These are phyloP conservation scores for Rhagonycha fulva DNA, from an alignment of 2,888 invertebrate genomes.

Conservation along the genomic window DNA sequence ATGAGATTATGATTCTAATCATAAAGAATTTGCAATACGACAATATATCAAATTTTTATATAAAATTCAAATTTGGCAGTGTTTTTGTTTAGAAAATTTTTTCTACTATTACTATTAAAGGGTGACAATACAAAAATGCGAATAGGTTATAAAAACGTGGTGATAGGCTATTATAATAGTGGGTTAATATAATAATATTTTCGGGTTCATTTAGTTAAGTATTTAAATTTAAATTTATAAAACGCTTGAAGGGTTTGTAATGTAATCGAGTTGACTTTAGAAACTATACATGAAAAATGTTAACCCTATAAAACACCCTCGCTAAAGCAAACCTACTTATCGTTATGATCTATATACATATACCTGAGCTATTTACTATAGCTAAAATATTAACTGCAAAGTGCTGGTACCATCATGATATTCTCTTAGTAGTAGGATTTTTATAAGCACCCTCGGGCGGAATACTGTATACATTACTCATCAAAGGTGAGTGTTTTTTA, in stretches of 20 bases:
- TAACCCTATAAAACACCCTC: conserved; percentile 21
- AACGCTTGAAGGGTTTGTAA: background rate
- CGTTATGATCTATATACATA: conserved; percentile 29
- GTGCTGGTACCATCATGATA: conserved; percentile 41
- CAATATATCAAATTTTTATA: no score
- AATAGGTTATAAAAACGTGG: background rate
- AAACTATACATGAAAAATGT: background rate
- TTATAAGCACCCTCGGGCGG: conserved; percentile 25
- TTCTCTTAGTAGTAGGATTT: conserved; percentile 25
- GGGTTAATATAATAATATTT: background rate
- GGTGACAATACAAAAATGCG: no score
- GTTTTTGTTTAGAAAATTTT: no score
- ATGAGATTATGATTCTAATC: no score
- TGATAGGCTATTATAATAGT: background rate
- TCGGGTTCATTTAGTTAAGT: background rate
- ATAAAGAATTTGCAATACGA: no score
- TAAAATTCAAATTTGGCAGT: no score
- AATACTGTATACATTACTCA: conserved; percentile 36
- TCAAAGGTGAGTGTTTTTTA: conserved; percentile 38
- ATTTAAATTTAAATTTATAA: background rate
- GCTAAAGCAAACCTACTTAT: conserved; percentile 29
- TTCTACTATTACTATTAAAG: no score
- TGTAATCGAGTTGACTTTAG: background rate
- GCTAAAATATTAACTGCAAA: conserved; percentile 35
- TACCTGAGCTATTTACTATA: conserved; percentile 30